Base-by-base conservation (phyloP, 1,140 invertebrate species). In the Ladona fulva region DNA sequence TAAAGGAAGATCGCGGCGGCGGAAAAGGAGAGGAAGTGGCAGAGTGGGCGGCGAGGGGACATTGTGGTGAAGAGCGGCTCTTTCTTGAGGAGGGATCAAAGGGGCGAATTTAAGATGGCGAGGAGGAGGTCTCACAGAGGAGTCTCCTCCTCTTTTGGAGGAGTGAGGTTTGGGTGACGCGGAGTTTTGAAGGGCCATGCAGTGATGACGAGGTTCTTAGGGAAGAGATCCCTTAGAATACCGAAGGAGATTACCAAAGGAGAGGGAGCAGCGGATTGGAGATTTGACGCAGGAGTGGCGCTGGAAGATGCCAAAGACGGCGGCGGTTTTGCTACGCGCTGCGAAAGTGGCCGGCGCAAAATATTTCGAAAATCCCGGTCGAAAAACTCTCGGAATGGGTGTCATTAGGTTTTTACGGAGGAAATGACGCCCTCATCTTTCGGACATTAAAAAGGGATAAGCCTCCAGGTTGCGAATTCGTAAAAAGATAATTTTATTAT, bases 241-340 rank as follows among this genome's bases (percentile, higher is more conserved):
- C 52, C 52, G 52, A 66, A 66, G 52, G 52, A 66, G 52, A 66
- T 66, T 66, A 66, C 52, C 16, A 66, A 66, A 66, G 52, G 52
- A 19, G 44, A 11, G 44, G 44, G 44, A 66, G n/a, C 14, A 19
- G 3, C 29, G 29, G 29, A 37, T 37, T 37, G n/a, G n/a, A n/a
- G n/a, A n/a, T n/a, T n/a, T n/a, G 29, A 37, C 29, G 29, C 29
- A 37, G 29, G 3, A n/a, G n/a, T n/a, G n/a, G n/a, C n/a, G n/a
- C n/a, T n/a, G n/a, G n/a, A n/a, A n/a, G n/a, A n/a, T n/a, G n/a
- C n/a, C n/a, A n/a, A 37, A 37, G 3, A 37, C 29, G 29, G 29
- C 29, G 29, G 29, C 29, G 29, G 29, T 37, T 37, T 37, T 37
- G 29, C 29, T 37, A 37, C 29, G 29, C 29, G 29, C 29, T 37